Conservation (phyloP, 2,888 invertebrate genomes). For the Ashinkailepas kermadecensis region DNA sequence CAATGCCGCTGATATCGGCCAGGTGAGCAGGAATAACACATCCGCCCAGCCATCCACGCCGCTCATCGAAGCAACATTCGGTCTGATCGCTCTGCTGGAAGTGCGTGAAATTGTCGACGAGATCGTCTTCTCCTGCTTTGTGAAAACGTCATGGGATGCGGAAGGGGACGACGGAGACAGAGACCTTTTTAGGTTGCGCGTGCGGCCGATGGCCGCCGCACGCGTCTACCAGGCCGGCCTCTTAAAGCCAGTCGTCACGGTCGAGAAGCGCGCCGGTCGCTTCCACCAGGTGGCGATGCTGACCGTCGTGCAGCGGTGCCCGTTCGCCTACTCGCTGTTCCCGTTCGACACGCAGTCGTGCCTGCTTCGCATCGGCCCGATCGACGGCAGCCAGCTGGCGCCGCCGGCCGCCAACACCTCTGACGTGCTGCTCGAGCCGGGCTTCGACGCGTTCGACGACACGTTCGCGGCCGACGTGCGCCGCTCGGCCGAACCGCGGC, state of each 20-base stretch:
- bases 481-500: background rate
- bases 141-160: background rate
- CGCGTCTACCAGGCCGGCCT: background rate
- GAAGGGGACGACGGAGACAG: background rate
- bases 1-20: no score
- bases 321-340: background rate
- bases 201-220: background rate
- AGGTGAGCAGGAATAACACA: no score
- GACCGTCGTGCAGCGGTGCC: background rate
- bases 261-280: background rate
- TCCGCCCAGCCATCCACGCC: background rate
- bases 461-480: background rate
- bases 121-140: constrained; percentile 4
- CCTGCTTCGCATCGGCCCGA: background rate
- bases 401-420: background rate
- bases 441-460: background rate
- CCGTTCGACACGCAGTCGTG: constrained; percentile 12
- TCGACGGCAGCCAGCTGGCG: background rate
- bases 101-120: background rate
- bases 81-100: background rate
- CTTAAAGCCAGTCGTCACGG: background rate
- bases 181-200: background rate
- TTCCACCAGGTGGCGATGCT: constrained; percentile 4
- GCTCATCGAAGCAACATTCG: background rate
- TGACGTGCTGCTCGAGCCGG: background rate